Base-by-base conservation (phyloP, 2,888 invertebrate species). In the Argyra leucocephala region DNA sequence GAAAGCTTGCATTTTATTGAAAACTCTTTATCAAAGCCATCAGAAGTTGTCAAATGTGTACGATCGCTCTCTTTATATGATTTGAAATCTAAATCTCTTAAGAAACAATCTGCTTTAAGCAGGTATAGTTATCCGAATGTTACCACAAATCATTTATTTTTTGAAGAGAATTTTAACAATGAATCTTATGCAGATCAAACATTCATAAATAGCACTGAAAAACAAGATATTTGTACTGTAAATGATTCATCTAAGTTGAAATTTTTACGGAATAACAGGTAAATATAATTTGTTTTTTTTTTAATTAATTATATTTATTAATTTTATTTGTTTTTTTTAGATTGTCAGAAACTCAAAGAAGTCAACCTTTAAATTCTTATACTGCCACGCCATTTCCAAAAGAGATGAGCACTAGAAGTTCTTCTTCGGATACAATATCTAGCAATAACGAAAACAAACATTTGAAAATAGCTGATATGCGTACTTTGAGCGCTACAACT, bases 401-500 rank as follows among this genome's bases (percentile, higher is more conserved):
- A 5, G 15, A 15, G 2, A 15, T n/a, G 18, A 48, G 18, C 18
- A 48, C 15, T n/a, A 48, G 48, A 48, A 48, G 48, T 48, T 48
- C 48, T 12, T 48, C 48, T 3, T 48, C 48, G 12, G 48, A 48
- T 48, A 48, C 48, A 48, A 48, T 48, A 48, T 48, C 48, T 18
- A 48, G 48, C 18, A 15, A 9, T 2, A 48, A 48, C n/a, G 48
- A 48, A 5, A 48, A 48, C 5, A 48, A 48, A 18, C 48, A 48
- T 48, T 48, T 48, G 18, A 48, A 48, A 48, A n/a, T 48, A 48
- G n/a, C 18, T n/a, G 48, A 48, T 18, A 48, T 48, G 48, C 48
- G 48, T 48, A 48, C 48, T 18, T 48, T 48, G 15, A 72, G 70
- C 60, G 64, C 69, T 10, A 67, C 69, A 21, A 79, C 80, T 59